These are phyloP conservation scores for Volucella inanis DNA, from an alignment of 2,888 invertebrate species.

Conservation along the genomic window DNA sequence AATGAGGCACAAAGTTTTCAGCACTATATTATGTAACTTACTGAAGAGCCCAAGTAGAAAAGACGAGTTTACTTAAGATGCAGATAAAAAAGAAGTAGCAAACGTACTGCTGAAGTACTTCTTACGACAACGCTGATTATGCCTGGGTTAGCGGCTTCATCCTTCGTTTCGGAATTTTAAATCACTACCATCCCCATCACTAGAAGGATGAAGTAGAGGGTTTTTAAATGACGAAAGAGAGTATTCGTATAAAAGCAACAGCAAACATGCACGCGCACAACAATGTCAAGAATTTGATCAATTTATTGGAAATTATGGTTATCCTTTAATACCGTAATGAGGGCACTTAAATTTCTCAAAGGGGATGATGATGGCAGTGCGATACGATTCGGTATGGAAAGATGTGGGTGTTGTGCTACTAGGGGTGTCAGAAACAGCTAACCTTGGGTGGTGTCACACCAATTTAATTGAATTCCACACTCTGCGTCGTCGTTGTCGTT, in stretches of 20 bases:
- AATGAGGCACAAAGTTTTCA: no score
- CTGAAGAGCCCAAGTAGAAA: no score
- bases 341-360: constrained; percentile 62
- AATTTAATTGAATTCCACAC: constrained; percentile 57
- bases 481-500: neutral
- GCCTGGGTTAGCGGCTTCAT: no score
- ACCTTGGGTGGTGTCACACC: constrained; percentile 9
- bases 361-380: constrained; percentile 7
- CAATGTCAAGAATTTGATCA: constrained; percentile 66
- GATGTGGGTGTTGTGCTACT: neutral
- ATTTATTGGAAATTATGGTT: constrained; percentile 75
- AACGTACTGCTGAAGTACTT: no score
- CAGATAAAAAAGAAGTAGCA: no score
- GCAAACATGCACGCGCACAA: constrained; percentile 56
- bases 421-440: constrained; percentile 3
- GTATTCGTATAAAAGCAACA: neutral
- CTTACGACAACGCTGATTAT: no score
- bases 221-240: constrained; percentile 4
- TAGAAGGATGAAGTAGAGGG: no score
- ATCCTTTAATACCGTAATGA: constrained; percentile 76
- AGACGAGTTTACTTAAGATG: no score
- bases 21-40: no score
- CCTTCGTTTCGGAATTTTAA: constrained; percentile 26
- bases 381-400: neutral
- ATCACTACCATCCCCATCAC: neutral